Conservation (phyloP, 1,140 invertebrate genomes). For the Drosophila yakuba region DNA sequence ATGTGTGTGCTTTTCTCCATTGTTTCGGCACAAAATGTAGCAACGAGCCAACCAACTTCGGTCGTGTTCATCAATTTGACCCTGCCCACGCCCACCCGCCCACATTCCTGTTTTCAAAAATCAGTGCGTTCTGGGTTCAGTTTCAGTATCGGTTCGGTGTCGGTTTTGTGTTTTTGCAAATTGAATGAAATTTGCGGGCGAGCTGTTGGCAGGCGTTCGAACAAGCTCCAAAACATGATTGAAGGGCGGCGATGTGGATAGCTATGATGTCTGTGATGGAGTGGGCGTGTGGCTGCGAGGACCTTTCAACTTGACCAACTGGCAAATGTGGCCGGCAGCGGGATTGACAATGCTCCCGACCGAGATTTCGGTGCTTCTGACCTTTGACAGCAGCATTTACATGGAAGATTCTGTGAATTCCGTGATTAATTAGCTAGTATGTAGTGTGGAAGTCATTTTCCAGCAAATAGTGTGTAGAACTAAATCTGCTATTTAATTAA, state of each 20-base stretch:
- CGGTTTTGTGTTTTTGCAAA: conserved; percentile 60
- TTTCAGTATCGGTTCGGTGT: conserved; percentile 3
- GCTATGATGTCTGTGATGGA: background rate
- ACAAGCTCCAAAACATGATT: conserved; percentile 50
- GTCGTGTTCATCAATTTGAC: conserved; percentile 59
- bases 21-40: conserved; percentile 12
- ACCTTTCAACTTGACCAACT: conserved; percentile 20
- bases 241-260: conserved; percentile 21
- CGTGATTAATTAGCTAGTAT: background rate
- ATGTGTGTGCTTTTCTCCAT: conserved; percentile 43
- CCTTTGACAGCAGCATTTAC: background rate
- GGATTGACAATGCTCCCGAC: background rate
- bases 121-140: conserved; percentile 4
- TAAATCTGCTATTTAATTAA: no score
- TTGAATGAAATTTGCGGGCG: conserved; percentile 69
- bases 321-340: conserved; percentile 21
- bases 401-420: background rate
- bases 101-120: conserved; percentile 1
- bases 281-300: background rate
- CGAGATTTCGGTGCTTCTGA: conserved; percentile 11
- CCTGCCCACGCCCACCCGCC: conserved; percentile 23
- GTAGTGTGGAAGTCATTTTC: no score
- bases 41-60: conserved; percentile 39
- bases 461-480: no score
- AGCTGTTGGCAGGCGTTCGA: conserved; percentile 44